Base-by-base conservation (phyloP, 2,113 vertebrate genomes). In the Motacilla alba region DNA sequence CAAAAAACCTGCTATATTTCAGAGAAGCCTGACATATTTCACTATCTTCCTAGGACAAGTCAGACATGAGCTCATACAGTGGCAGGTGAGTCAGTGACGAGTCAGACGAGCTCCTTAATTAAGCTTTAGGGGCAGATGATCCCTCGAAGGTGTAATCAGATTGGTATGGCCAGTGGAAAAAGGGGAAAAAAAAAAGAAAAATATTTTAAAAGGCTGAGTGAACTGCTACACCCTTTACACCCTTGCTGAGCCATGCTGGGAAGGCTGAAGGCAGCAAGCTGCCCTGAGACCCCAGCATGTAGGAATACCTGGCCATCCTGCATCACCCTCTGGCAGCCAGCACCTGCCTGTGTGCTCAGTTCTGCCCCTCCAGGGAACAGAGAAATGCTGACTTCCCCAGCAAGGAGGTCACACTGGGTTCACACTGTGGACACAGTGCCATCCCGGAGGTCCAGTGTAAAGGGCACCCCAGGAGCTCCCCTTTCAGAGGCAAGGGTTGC, bases 61-160 rank as follows among this genome's bases (percentile, higher is more conserved):
- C 68, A 98, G 98, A 98, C 97, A 58, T 98, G 90, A 98, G 97
- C 97, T 98, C 98, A 98, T 96, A 31, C 59, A 94, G 92, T 64
- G 94, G 82, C 90, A 93, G 95, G 62, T 98, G 97, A 98, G 95
- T 98, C 97, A 98, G 95, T 95, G 69, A 33, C 85, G 37, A 97
- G 96, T 91, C 95, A 97, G 96, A 96, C 81, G 11, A 86, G 89
- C 83, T 84, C 90, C 86, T 96, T 93, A 88, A 87, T 93, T 63
- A 92, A 87, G 74, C 75, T 97, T 93, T 60, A 81, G 86, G 93
- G 90, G 76, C 43, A 93, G 95, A 93, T 66, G 82, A 83, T 96
- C 79, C 92, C 91, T 91, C 17, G 33, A 94, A 95, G 91, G 76
- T 64, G 92, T 73, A 90, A 91, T 86, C 79, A 79, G 68, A 88